Evolutionary conservation across 2,797 vertebrate species (phyloP), one percentile per base, ranked within the genome.

Genomic region (Neoniphon sammara): DNA sequence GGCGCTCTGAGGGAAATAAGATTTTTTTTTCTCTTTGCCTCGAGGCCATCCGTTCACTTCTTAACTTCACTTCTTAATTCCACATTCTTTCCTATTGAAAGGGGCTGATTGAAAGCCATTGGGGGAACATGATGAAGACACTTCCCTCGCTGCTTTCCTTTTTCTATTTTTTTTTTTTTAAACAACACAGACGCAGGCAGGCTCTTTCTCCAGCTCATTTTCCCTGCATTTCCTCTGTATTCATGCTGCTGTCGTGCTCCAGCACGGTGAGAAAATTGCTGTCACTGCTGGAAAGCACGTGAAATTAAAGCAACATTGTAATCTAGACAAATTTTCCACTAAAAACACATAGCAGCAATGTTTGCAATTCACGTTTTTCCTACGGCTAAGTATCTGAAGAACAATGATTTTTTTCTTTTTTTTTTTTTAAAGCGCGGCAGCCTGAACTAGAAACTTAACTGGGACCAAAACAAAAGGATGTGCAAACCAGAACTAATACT

Each of bases 81-180:
- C 55, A 77, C 73, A 82, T 87, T 82, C 69, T 88, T 85, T 85
- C 83, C 84, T 63, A 72, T 62, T 67, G 17, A 39, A 76, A 52
- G 75, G 67, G 63, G 11, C 27, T 67, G 70, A 82, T 34, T 83
- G 55, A 84, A 79, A 66, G 30, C 42, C 66, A 62, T 50, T 39
- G 30, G 42, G 52, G 60, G 39, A 78, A 42, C 73, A 54, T 25
- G 25, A 30, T 25, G 59, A 56, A 36, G 39, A 81, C 54, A 39
- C 50, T 20, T 55, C 78, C 23, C 2, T 47, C 1, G 46, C 63
- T 49, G 25, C 18, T 57, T 30, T 34, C 25, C 25, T 27, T 27
- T 27, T 27, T 27, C 25, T 27, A 27, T 27, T 27, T 27, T 27
- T 27, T 27, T 27, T 27, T 27, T 27, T 27, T 27, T 27, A 2